phyloP scores from a whole-genome alignment of 2,113 vertebrate genomes.

The Chauna torquata region DNA sequence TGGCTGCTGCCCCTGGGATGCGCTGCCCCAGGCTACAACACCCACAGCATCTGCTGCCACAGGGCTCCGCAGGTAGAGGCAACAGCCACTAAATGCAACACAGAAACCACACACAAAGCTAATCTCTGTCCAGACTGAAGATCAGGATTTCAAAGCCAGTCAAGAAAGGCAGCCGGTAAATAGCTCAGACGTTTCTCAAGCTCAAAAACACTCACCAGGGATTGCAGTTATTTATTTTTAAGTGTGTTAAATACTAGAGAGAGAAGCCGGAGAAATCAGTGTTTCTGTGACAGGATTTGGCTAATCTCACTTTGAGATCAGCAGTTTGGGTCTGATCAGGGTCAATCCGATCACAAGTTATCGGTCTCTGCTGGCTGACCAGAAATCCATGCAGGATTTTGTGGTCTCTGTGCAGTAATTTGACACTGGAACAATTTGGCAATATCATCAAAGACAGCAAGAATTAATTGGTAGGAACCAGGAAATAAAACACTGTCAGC shows the following conservation, averaged over 20 bases:
- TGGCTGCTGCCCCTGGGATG: accelerated
- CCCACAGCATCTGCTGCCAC: background rate
- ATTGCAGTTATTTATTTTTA: conserved; percentile 9
- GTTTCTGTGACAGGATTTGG: background rate
- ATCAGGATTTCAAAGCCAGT: conserved; percentile 31
- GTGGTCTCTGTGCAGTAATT: background rate
- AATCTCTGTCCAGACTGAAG: conserved; percentile 62
- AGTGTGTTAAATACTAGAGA: background rate
- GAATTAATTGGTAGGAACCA: background rate
- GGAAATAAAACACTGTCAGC: background rate
- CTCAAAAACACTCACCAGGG: background rate
- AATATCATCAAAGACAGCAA: background rate
- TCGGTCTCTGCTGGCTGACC: background rate
- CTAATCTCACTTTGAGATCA: conserved; percentile 19
- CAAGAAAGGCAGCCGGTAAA: conserved; percentile 6
- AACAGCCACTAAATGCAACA: accelerated
- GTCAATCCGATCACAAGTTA: background rate
- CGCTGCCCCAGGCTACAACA: accelerated
- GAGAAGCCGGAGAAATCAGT: background rate
- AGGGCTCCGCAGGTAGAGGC: background rate
- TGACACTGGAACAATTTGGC: background rate
- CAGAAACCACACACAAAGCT: background rate
- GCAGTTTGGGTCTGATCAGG: background rate
- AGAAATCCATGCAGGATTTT: background rate
- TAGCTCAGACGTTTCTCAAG: conserved; percentile 4